Evolutionary conservation across 2,797 vertebrate genomes (phyloP).

Genomic region (Paedocypris micromegethes): DNA sequence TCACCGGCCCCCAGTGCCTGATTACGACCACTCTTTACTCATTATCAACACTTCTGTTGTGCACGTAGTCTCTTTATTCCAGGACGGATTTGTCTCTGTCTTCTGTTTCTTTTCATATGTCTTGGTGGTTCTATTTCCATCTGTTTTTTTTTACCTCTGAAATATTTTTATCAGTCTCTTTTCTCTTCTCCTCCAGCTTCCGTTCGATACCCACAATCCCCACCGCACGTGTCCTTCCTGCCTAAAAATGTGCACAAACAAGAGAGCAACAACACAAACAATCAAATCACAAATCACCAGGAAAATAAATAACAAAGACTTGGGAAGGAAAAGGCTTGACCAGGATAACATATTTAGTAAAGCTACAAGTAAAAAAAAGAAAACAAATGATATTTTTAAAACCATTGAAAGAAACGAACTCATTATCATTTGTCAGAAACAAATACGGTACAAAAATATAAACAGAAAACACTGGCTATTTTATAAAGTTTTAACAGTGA

Average conservation of each 20-base stretch:
- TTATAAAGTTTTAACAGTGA: conserved; percentile 46
- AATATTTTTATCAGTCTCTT: conserved; percentile 99
- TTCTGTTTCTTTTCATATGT: not conserved
- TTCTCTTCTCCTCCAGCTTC: conserved; percentile 95
- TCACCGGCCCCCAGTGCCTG: not conserved
- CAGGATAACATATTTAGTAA: not conserved
- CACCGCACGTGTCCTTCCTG: conserved; percentile 92
- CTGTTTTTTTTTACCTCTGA: conserved; percentile 77
- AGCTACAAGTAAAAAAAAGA: not conserved
- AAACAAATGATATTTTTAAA: not conserved
- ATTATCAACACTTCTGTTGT: not conserved
- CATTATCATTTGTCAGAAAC: not conserved
- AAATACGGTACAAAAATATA: not conserved
- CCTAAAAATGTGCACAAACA: conserved; percentile 58
- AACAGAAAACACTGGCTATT: too few species aligned
- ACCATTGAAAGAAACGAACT: not conserved
- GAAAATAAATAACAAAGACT: conserved; percentile 32
- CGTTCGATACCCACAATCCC: conserved; percentile 97
- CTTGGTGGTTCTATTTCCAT: not conserved
- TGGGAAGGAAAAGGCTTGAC: conserved; percentile 44
- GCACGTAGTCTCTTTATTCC: not conserved
- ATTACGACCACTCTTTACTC: not conserved
- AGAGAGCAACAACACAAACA: conserved; percentile 44
- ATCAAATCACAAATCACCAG: conserved; percentile 6
- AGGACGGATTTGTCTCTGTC: not conserved